Conservation (phyloP, 2,888 invertebrate genomes). For the Drosophila recens region DNA sequence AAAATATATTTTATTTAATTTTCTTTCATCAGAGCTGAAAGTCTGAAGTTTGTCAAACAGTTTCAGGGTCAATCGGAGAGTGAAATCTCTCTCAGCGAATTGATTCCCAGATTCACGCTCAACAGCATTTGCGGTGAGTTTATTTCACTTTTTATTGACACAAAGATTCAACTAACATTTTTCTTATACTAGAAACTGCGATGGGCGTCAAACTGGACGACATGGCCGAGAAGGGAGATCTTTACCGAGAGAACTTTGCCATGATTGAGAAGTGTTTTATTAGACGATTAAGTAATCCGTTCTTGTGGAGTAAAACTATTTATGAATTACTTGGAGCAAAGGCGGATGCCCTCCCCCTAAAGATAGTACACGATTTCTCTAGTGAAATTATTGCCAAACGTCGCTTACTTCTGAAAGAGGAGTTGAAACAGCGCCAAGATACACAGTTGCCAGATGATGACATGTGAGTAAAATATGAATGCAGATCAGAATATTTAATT, state of each 20-base stretch:
- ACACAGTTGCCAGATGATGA: constrained; percentile 29
- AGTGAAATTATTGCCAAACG: constrained; percentile 80
- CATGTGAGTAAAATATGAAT: constrained; percentile 24
- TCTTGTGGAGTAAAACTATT: constrained; percentile 50
- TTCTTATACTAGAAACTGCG: constrained; percentile 71
- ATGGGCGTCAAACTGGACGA: constrained; percentile 71
- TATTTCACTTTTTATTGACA: background rate
- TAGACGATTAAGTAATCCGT: constrained; percentile 70
- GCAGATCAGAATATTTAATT: background rate
- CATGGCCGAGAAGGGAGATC: constrained; percentile 66
- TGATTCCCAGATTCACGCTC: constrained; percentile 79
- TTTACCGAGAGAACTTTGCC: constrained; percentile 69
- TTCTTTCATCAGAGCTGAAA: constrained; percentile 67
- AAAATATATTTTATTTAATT: background rate
- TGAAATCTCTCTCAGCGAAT: constrained; percentile 63
- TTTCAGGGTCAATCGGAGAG: constrained; percentile 48
- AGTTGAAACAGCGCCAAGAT: constrained; percentile 16
- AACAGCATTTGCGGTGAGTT: constrained; percentile 78
- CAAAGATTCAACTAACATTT: background rate
- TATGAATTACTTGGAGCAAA: constrained; percentile 61
- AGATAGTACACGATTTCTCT: constrained; percentile 75
- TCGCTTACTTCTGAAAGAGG: constrained; percentile 56
- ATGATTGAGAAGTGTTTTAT: constrained; percentile 73
- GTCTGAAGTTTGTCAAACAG: constrained; percentile 70
- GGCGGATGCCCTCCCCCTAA: constrained; percentile 47